Conservation (phyloP, 2,888 invertebrate genomes). For the Blastobasis lacticolella region DNA sequence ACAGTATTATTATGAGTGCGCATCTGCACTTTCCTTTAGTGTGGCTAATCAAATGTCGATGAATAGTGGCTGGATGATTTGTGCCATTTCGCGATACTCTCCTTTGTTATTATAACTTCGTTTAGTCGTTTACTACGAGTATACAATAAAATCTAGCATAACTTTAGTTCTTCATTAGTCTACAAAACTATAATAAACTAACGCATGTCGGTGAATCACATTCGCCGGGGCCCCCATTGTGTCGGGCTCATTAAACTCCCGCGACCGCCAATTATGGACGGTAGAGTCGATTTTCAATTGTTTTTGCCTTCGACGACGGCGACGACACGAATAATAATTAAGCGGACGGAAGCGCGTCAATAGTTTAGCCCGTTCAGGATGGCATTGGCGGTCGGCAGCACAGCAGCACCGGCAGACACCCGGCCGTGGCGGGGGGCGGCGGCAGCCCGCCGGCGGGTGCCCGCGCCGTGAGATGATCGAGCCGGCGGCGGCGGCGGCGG, state of each 20-base stretch:
- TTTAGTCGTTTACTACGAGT: too few species aligned
- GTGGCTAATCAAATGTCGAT: too few species aligned
- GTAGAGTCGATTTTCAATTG: conserved; percentile 4
- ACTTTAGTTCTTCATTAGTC: too few species aligned
- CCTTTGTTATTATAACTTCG: too few species aligned
- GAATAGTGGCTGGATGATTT: too few species aligned
- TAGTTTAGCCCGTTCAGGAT: neutral
- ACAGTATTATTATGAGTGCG: too few species aligned
- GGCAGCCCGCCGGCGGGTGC: conserved; percentile 13
- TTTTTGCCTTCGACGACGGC: neutral
- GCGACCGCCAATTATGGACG: neutral
- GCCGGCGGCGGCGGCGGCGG: conserved; percentile 23
- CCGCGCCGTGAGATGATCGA: conserved; percentile 15
- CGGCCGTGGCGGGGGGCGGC: conserved; percentile 11
- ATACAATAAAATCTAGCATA: too few species aligned
- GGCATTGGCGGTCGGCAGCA: too few species aligned
- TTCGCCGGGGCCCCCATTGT: neutral
- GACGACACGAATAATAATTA: neutral
- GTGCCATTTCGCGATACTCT: too few species aligned
- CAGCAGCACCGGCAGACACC: too few species aligned
- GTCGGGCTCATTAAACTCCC: conserved; percentile 1
- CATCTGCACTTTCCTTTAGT: too few species aligned
- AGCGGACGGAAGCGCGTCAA: neutral
- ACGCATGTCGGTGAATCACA: neutral
- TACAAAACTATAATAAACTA: too few species aligned